These are phyloP conservation scores for Nycteola revayana DNA, from an alignment of 2,888 invertebrate species.

Conservation along the genomic window DNA sequence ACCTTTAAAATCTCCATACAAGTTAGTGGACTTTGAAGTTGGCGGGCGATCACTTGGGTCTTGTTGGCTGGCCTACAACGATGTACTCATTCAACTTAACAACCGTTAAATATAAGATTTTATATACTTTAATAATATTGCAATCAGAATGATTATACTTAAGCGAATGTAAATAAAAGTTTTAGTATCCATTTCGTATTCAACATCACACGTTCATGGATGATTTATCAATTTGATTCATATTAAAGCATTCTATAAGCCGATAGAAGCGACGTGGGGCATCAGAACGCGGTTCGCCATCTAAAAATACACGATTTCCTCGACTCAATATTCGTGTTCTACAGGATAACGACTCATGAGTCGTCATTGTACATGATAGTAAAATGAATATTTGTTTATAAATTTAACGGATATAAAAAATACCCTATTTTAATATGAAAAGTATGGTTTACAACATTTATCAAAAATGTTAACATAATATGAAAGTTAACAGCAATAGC, in stretches of 20 bases:
- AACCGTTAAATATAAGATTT: constrained; percentile 27
- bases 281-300: constrained; percentile 56
- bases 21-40: constrained; percentile 2
- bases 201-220: too few relatives aligned
- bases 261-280: constrained; percentile 40
- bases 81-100: constrained; percentile 26
- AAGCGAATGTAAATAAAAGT: too few relatives aligned
- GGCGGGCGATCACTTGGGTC: constrained; percentile 18
- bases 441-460: constrained; percentile 4
- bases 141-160: too few relatives aligned
- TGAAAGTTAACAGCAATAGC: too few relatives aligned
- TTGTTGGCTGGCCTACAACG: constrained; percentile 13
- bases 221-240: constrained; percentile 10
- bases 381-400: too few relatives aligned
- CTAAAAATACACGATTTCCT: constrained; percentile 74
- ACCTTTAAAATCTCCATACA: constrained; percentile 17
- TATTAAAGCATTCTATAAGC: constrained; percentile 19
- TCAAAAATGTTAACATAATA: too few relatives aligned
- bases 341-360: constrained; percentile 78
- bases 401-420: too few relatives aligned
- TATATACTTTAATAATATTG: constrained; percentile 20
- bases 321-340: constrained; percentile 62
- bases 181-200: too few relatives aligned
- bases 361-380: constrained; percentile 61
- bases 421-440: too few relatives aligned